Conservation (phyloP, 1,140 invertebrate genomes). For the Drosophila punjabiensis region DNA sequence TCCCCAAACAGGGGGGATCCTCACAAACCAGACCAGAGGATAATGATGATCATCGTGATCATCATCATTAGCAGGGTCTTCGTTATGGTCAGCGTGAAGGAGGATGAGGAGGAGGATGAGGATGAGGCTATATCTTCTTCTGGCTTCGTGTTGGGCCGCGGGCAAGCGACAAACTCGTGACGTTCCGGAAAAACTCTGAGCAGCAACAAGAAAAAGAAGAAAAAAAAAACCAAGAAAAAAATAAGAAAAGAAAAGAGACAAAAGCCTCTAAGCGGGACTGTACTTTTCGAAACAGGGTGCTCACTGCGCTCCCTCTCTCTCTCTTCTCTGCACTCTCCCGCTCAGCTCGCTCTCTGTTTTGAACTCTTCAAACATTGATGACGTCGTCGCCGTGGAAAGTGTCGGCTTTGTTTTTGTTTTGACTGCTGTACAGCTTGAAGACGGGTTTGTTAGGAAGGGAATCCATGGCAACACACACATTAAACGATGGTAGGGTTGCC, state of each 20-base stretch:
- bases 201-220: conserved; percentile 30
- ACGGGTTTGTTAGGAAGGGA: conserved; percentile 1
- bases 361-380: conserved; percentile 38
- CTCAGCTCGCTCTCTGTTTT: conserved; percentile 3
- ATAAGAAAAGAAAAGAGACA: conserved; percentile 9
- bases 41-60: conserved; percentile 18
- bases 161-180: conserved; percentile 56
- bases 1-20: background rate
- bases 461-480: conserved; percentile 48
- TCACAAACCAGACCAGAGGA: conserved; percentile 30
- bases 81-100: conserved; percentile 9
- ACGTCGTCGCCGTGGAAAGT: conserved; percentile 53
- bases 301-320: background rate
- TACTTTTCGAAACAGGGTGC: conserved; percentile 48
- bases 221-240: background rate
- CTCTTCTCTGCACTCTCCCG: background rate
- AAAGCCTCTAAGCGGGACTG: conserved; percentile 27
- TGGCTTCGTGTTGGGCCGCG: conserved; percentile 41
- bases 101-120: background rate
- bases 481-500: conserved; percentile 58
- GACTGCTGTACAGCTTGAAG: conserved; percentile 43
- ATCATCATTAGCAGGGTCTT: conserved; percentile 26
- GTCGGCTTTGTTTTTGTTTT: conserved; percentile 66
- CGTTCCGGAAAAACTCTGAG: conserved; percentile 48
- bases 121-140: conserved; percentile 7